phyloP scores from a whole-genome alignment of 2,113 vertebrate genomes.

The Plecturocebus donacophilus region DNA sequence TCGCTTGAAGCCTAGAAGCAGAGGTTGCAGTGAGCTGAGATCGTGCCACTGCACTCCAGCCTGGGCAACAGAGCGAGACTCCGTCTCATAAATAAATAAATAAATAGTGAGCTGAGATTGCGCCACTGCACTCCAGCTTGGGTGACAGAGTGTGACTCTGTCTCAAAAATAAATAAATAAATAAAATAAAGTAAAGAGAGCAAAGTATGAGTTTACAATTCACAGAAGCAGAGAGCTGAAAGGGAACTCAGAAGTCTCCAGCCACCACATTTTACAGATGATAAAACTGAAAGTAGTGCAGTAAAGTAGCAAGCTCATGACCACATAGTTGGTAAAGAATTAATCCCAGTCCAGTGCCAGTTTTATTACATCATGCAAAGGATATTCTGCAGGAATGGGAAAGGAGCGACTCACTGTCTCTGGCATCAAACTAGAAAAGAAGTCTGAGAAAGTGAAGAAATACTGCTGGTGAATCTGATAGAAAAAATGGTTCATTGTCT shows the following conservation, averaged over 20 bases:
- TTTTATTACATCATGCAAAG: constrained; percentile 47
- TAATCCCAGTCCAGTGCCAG: constrained; percentile 1
- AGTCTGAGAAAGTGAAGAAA: constrained; percentile 28
- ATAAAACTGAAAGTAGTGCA: constrained; percentile 27
- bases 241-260: background rate
- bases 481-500: background rate
- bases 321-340: constrained; percentile 53
- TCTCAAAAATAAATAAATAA: too few species aligned
- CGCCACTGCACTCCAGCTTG: too few species aligned
- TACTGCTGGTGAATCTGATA: background rate
- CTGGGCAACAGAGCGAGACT: too few species aligned
- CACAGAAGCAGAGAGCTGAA: background rate
- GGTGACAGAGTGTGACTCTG: too few species aligned
- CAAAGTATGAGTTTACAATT: background rate
- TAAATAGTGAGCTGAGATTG: too few species aligned
- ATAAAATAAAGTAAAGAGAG: background rate
- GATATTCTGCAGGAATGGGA: constrained; percentile 16
- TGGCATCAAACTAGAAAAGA: constrained; percentile 32
- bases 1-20: too few species aligned
- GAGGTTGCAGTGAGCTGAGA: too few species aligned
- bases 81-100: background rate
- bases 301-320: background rate
- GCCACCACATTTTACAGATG: background rate
- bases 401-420: constrained; percentile 39
- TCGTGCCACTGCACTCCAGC: too few species aligned